Evolutionary conservation across 2,113 vertebrate genomes (phyloP).

Genomic region (Xiphias gladius): DNA sequence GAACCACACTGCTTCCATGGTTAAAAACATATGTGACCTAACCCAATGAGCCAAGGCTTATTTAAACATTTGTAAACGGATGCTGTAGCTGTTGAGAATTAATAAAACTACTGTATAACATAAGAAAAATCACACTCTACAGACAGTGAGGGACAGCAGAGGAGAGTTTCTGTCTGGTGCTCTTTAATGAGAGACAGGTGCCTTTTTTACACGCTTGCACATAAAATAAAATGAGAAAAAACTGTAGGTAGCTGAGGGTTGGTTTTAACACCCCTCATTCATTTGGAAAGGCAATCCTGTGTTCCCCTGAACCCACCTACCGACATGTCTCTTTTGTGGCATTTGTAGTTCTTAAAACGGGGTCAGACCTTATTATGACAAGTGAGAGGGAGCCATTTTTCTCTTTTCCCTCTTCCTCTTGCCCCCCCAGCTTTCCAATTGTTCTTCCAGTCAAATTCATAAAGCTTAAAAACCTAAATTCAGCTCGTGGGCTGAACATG

Average conservation of each 20-base stretch:
- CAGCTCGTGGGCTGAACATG: constrained; percentile 26
- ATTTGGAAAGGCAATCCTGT: constrained; percentile 58
- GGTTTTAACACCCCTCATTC: constrained; percentile 63
- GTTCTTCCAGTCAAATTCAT: constrained; percentile 20
- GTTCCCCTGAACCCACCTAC: constrained; percentile 12
- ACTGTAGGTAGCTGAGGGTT: constrained; percentile 46
- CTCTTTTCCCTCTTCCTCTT: background rate
- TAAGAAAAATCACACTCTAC: background rate
- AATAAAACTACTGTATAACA: background rate
- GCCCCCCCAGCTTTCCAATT: constrained; percentile 24
- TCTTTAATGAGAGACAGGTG: constrained; percentile 78
- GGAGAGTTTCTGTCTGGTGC: constrained; percentile 18
- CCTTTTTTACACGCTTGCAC: constrained; percentile 58
- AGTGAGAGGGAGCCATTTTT: constrained; percentile 23
- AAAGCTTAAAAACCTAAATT: constrained; percentile 6
- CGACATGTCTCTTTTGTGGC: constrained; percentile 28
- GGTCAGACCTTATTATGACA: constrained; percentile 61
- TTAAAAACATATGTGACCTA: constrained; percentile 6
- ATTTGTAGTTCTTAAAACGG: constrained; percentile 34
- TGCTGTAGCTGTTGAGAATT: background rate
- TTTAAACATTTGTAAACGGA: constrained; percentile 2
- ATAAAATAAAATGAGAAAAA: constrained; percentile 63
- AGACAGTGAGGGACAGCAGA: constrained; percentile 1
- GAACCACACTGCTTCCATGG: background rate
- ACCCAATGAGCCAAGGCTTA: background rate